phyloP scores from a whole-genome alignment of 1,140 invertebrate species.

The Octopus bimaculoides region DNA sequence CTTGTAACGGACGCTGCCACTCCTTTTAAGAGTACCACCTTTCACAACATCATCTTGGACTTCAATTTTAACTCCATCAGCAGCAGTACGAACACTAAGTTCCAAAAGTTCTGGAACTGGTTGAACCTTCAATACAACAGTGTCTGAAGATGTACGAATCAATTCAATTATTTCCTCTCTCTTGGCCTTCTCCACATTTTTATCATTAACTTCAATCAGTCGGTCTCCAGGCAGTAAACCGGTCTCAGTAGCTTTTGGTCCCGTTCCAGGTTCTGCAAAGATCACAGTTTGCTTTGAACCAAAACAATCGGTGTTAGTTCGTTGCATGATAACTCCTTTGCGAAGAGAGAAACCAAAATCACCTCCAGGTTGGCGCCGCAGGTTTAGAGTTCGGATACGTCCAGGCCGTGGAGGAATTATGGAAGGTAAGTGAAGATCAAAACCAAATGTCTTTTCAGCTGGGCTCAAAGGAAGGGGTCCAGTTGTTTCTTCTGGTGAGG shows the following conservation, averaged over 20 bases:
- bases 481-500: no score
- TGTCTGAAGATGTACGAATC: conserved; percentile 80
- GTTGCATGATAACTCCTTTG: conserved; percentile 62
- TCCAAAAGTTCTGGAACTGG: conserved; percentile 69
- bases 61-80: conserved; percentile 57
- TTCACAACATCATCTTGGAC: conserved; percentile 71
- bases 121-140: conserved; percentile 79
- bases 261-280: conserved; percentile 87
- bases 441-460: conserved; percentile 49
- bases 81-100: conserved; percentile 59
- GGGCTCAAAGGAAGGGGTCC: conserved; percentile 18
- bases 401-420: conserved; percentile 74
- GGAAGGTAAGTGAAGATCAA: conserved; percentile 73
- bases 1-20: conserved; percentile 61
- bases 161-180: conserved; percentile 92
- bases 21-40: conserved; percentile 74
- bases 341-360: conserved; percentile 94
- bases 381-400: conserved; percentile 72
- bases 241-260: conserved; percentile 65
- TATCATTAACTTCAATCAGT: conserved; percentile 85
- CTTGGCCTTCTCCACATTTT: conserved; percentile 78
- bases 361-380: conserved; percentile 79
- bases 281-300: conserved; percentile 72
- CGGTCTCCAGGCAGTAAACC: conserved; percentile 86
- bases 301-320: conserved; percentile 33